Conservation (phyloP, 2,888 invertebrate genomes). For the Nephrotoma appendiculata region DNA sequence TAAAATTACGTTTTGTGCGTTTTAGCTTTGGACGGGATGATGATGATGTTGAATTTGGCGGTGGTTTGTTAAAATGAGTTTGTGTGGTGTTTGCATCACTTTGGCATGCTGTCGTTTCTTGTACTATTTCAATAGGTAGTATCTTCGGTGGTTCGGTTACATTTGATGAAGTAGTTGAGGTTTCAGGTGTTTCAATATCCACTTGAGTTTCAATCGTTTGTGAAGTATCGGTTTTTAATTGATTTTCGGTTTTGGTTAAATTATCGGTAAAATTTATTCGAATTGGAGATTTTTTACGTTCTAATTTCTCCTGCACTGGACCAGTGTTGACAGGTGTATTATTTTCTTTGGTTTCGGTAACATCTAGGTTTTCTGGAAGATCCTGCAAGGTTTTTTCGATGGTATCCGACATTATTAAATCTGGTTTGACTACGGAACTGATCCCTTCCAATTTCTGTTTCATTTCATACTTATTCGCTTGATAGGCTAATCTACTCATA, state of each 20-base stretch:
- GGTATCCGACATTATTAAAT: constrained; percentile 20
- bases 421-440: constrained; percentile 20
- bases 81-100: background rate
- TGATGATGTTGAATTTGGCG: background rate
- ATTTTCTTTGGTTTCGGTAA: background rate
- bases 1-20: constrained; percentile 25
- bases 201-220: constrained; percentile 5
- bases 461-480: constrained; percentile 29
- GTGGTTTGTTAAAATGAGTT: background rate
- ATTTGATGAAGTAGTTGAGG: background rate
- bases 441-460: constrained; percentile 12
- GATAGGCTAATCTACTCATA: constrained; percentile 27
- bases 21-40: constrained; percentile 20
- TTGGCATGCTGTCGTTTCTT: background rate
- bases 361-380: background rate
- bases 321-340: background rate
- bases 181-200: background rate
- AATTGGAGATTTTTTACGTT: constrained; percentile 5
- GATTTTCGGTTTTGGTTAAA: background rate
- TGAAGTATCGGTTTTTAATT: background rate
- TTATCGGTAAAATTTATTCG: background rate
- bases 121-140: background rate
- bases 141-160: constrained; percentile 5
- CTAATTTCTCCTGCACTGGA: background rate
- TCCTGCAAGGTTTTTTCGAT: constrained; percentile 8